Conservation (phyloP, 2,888 invertebrate genomes). For the Latheticus oryzae region DNA sequence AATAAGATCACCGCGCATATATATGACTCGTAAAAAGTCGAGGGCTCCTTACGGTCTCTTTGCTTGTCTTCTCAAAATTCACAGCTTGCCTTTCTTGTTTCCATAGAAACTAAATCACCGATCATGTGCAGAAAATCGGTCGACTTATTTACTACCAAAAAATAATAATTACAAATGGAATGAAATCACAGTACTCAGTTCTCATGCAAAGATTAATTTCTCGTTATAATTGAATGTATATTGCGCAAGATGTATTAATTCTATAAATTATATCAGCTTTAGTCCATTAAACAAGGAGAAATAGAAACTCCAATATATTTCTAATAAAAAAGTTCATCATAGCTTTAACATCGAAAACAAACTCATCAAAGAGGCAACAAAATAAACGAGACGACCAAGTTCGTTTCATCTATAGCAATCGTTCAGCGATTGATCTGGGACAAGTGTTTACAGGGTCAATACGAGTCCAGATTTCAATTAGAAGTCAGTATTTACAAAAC, state of each 20-base stretch:
- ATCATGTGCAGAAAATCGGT: constrained; percentile 2
- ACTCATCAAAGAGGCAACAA: constrained; percentile 60
- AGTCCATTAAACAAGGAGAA: constrained; percentile 11
- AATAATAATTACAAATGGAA: no score
- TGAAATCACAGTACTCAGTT: no score
- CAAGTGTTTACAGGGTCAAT: constrained; percentile 67
- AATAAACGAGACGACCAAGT: constrained; percentile 56
- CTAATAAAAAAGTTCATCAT: constrained; percentile 60
- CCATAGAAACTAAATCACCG: constrained; percentile 35
- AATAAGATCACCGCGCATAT: constrained; percentile 60
- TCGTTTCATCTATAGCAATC: constrained; percentile 57
- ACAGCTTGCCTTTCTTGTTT: constrained; percentile 48
- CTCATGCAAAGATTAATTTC: no score
- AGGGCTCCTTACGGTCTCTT: constrained; percentile 49
- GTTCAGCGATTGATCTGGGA: constrained; percentile 62
- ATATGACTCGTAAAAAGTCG: constrained; percentile 58
- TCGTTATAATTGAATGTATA: no score
- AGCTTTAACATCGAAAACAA: constrained; percentile 60
- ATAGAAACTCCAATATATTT: constrained; percentile 46
- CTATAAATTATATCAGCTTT: no score
- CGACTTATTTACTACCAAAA: no score
- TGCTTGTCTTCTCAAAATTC: constrained; percentile 57
- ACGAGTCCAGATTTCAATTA: constrained; percentile 66
- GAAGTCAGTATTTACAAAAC: constrained; percentile 64
- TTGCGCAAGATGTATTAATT: no score